Evolutionary conservation across 2,888 invertebrate species (phyloP).

Genomic region (Theristus sp.): DNA sequence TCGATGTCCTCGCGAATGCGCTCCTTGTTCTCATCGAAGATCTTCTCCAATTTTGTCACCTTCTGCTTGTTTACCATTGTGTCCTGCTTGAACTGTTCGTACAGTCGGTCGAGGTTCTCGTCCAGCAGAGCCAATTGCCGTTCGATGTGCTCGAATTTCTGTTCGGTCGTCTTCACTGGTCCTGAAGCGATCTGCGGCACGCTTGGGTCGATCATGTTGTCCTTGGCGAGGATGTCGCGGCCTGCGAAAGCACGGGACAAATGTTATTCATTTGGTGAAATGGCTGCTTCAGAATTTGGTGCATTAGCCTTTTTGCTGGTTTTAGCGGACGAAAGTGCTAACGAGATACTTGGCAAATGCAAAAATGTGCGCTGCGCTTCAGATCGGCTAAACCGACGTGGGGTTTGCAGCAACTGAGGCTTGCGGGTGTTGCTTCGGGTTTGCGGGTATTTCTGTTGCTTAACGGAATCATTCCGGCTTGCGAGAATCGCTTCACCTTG

Average conservation of each 20-base stretch:
- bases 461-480: too few relatives aligned
- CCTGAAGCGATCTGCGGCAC: slow-evolving; percentile 2
- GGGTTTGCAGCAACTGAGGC: too few relatives aligned
- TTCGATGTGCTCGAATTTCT: not conserved
- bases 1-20: not conserved
- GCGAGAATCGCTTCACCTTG: too few relatives aligned
- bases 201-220: slow-evolving; percentile 31
- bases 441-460: too few relatives aligned
- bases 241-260: slow-evolving; percentile 18
- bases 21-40: not conserved
- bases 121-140: not conserved
- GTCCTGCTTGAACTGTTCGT: not conserved
- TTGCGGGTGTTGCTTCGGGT: too few relatives aligned
- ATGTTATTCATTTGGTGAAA: not conserved
- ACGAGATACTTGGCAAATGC: too few relatives aligned
- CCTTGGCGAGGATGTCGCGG: slow-evolving; percentile 34
- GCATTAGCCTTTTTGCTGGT: too few relatives aligned
- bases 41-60: not conserved
- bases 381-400: too few relatives aligned
- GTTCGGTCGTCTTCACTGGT: not conserved
- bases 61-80: not conserved
- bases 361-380: too few relatives aligned
- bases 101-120: not conserved
- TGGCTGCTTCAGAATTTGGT: too few relatives aligned
- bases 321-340: too few relatives aligned